These are phyloP conservation scores for Rhinoptilus africanus DNA, from an alignment of 2,113 vertebrate species.

Conservation along the genomic window DNA sequence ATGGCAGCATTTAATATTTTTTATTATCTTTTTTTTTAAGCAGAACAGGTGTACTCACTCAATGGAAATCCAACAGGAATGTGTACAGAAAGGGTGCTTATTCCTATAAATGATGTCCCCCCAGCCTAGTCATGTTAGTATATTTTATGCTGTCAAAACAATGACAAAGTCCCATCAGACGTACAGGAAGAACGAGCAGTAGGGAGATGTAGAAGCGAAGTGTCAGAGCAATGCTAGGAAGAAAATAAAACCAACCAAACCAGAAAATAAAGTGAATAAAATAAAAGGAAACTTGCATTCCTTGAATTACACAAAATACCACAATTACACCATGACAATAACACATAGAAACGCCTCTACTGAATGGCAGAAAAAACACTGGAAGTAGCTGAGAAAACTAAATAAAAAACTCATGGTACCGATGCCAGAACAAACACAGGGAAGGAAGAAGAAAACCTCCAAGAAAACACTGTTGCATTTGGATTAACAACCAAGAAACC, in stretches of 20 bases:
- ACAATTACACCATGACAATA: background rate
- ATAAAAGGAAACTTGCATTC: background rate
- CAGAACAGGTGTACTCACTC: background rate
- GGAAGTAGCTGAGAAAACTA: slow-evolving; percentile 20
- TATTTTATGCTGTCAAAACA: background rate
- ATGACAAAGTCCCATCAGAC: background rate
- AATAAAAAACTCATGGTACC: background rate
- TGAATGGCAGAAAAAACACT: background rate
- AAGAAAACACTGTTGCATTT: background rate
- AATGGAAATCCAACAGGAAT: background rate
- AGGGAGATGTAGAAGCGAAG: background rate
- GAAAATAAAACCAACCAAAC: background rate
- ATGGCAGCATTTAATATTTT: background rate
- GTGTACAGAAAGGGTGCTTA: background rate
- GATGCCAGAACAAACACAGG: background rate
- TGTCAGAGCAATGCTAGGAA: background rate
- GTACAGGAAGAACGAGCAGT: background rate
- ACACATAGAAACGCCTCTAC: background rate
- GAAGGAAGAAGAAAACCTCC: background rate
- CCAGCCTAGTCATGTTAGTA: background rate
- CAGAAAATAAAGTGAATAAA: background rate
- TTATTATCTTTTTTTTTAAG: background rate
- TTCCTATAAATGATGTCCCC: background rate
- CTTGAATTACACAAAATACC: background rate
- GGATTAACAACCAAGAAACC: background rate